Evolutionary conservation across 2,888 invertebrate genomes (phyloP), one percentile per base, ranked within the genome.

Genomic region (Xestia c-nigrum): DNA sequence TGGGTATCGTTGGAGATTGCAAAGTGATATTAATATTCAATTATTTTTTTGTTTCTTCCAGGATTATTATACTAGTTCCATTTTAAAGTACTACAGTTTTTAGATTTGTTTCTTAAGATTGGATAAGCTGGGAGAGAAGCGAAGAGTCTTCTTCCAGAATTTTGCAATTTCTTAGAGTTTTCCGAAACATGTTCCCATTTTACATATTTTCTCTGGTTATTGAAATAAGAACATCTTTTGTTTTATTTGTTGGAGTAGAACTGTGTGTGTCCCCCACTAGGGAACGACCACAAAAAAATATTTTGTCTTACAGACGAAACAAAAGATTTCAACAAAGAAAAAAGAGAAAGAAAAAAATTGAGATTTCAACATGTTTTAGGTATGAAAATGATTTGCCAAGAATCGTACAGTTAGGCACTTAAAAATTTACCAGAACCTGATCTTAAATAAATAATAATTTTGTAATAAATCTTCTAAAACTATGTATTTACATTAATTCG

Each of bases 401-500:
- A 31, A 59, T 31, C 24, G 57, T 24, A 24, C 55, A 57, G 55
- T 4, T 16, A n/a, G 10, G 10, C 16, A 59, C 31, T 69, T 65
- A 12, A 67, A 21, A 64, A 65, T 59, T 38, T 12, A 46, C 12
- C 55, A 19, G 24, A 74, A 66, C 55, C 38, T 19, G 47, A n/a
- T 64, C 3, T 64, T 61, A 31, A 69, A 63, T 73, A 65, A 43
- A 40, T 64, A 76, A 74, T 61, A 72, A 81, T 59, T 79, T 69
- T 43, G 67, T 24, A 76, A 76, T 75, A 52, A 84, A 80, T 81
- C 73, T 87, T 75, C 76, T 59, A 55, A 79, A 87, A 88, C 81
- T 88, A 84, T 85, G 65, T 87, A 81, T 84, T 83, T 81, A 83
- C 69, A 81, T 81, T 74, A 86, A 87, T 85, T 85, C 80, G 72